A percentile compares a stretch with the other conserved stretches of the same genome.
Conservation (phyloP, 1,140 invertebrate species). For the Saxidomus purpurata region DNA sequence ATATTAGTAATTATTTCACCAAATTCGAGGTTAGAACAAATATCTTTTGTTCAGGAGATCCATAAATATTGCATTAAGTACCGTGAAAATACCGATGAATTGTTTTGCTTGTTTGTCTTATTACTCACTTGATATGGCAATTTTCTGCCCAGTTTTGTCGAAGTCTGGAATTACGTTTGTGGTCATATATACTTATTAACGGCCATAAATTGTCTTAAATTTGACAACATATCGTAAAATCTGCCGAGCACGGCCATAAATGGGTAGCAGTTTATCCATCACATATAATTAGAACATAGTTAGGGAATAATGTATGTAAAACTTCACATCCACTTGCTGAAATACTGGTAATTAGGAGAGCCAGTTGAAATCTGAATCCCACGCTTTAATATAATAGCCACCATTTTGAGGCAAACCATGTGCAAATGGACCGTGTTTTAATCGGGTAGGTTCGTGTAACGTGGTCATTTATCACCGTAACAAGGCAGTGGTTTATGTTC, state of each 20-base stretch:
- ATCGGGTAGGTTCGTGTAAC: slow-evolving; percentile 63
- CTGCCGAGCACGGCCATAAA: slow-evolving; percentile 60
- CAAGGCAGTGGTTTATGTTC: slow-evolving; percentile 51
- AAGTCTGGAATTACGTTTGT: slow-evolving; percentile 62
- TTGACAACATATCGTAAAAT: slow-evolving; percentile 67
- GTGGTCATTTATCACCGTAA: slow-evolving; percentile 54
- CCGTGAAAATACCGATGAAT: slow-evolving; percentile 61
- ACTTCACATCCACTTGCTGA: slow-evolving; percentile 60
- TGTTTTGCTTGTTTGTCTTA: slow-evolving; percentile 55
- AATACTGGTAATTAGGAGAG: slow-evolving; percentile 61
- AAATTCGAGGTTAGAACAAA: slow-evolving; percentile 17
- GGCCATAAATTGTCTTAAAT: slow-evolving; percentile 67
- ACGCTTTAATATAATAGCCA: slow-evolving; percentile 39
- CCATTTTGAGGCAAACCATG: slow-evolving; percentile 61
- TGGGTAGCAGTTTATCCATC: slow-evolving; percentile 62
- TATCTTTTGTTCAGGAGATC: slow-evolving; percentile 5
- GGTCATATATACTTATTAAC: slow-evolving; percentile 70
- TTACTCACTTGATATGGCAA: slow-evolving; percentile 64
- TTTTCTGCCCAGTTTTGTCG: slow-evolving; percentile 63
- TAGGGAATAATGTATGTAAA: slow-evolving; percentile 70
- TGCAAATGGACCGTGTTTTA: slow-evolving; percentile 61
- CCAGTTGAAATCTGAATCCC: slow-evolving; percentile 58
- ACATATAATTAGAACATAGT: slow-evolving; percentile 70
- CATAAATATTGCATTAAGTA: slow-evolving; percentile 59
- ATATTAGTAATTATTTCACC: slow-evolving; percentile 54